Conservation (phyloP, 2,888 invertebrate genomes). For the Tipula confusa region DNA sequence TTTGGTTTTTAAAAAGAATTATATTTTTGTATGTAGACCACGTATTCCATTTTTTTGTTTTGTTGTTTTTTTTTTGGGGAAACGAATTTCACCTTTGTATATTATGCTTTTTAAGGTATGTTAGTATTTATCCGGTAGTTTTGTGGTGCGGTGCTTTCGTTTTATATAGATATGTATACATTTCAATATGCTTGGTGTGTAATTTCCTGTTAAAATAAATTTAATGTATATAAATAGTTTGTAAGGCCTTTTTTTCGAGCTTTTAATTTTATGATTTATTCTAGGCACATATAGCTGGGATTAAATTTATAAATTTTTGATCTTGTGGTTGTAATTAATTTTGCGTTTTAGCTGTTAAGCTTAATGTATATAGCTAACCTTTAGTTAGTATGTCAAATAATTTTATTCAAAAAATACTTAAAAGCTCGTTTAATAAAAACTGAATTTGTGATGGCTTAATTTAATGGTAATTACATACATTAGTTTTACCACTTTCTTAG, state of each 20-base stretch:
- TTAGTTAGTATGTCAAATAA: too few species aligned
- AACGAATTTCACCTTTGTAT: conserved; percentile 4
- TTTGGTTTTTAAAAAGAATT: neutral
- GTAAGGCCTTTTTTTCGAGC: neutral
- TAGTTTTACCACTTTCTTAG: too few species aligned
- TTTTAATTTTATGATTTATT: neutral
- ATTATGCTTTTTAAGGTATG: neutral
- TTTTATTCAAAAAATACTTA: too few species aligned
- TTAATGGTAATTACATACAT: too few species aligned
- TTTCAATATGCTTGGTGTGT: conserved; percentile 3
- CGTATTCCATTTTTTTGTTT: neutral
- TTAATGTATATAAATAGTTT: neutral
- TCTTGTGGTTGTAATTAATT: neutral
- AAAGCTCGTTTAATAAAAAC: too few species aligned
- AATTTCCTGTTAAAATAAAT: neutral
- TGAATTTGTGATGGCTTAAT: too few species aligned
- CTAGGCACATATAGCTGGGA: neutral
- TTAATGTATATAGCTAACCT: too few species aligned
- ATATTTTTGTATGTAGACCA: conserved; percentile 3
- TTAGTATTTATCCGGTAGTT: conserved; percentile 3
- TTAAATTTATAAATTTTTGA: neutral
- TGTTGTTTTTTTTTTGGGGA: neutral
- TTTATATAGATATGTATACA: neutral
- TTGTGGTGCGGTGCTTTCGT: neutral
- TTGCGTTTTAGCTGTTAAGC: neutral